Evolutionary conservation across 2,888 invertebrate species (phyloP).

Genomic region (Harpalus rubripes): DNA sequence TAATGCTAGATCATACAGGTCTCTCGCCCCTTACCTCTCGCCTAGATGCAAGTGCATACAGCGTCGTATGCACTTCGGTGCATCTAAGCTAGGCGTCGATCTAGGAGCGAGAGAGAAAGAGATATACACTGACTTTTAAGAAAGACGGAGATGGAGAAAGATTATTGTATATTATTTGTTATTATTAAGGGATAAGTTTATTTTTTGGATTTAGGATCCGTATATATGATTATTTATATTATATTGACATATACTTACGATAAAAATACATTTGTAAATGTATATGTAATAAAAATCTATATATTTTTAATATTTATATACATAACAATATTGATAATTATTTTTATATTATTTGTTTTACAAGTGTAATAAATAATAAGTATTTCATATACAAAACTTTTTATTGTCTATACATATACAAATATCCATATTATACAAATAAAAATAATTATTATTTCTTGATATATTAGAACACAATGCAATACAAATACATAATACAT

Average conservation of each 20-base stretch:
- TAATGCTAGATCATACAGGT: conserved; percentile 76
- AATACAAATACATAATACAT: too few species aligned
- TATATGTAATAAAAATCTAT: too few species aligned
- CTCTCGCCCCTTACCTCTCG: not conserved
- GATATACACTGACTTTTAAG: not conserved
- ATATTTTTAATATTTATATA: too few species aligned
- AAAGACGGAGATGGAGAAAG: not conserved
- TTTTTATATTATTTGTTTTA: too few species aligned
- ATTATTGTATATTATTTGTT: not conserved
- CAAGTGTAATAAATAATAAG: too few species aligned
- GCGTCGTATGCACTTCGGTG: conserved; percentile 66
- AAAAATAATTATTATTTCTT: too few species aligned
- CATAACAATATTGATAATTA: too few species aligned
- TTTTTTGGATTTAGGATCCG: not conserved
- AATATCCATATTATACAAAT: too few species aligned
- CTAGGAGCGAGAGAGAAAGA: conserved; percentile 41
- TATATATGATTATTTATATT: not conserved
- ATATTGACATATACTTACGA: not conserved
- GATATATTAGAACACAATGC: too few species aligned
- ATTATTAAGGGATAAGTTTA: not conserved
- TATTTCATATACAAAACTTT: too few species aligned
- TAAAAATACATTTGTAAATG: not conserved
- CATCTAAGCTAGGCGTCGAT: conserved; percentile 42
- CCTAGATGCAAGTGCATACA: conserved; percentile 60
- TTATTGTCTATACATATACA: too few species aligned